A percentile compares a stretch with the other conserved stretches of the same genome.
Conservation (phyloP, 1,140 invertebrate genomes). For the Trachymyrmex septentrionalis region DNA sequence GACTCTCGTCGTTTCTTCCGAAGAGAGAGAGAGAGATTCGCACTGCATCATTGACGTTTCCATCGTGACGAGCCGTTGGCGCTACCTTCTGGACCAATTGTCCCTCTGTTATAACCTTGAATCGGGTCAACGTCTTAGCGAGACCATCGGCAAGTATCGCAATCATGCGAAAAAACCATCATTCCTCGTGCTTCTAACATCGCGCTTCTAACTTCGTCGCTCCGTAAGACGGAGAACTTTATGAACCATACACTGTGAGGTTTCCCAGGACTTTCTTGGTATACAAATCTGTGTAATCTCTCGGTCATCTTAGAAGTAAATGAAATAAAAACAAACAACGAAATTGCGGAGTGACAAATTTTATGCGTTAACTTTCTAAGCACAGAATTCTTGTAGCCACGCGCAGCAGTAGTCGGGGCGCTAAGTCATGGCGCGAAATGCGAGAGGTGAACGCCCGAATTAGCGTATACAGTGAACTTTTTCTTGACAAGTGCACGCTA, state of each 20-base stretch:
- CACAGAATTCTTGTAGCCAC: background rate
- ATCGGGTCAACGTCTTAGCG: constrained; percentile 7
- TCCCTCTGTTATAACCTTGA: constrained; percentile 44
- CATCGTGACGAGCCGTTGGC: constrained; percentile 13
- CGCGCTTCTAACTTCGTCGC: background rate
- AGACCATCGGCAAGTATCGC: background rate
- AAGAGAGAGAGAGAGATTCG: constrained; percentile 24
- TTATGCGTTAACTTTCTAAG: background rate
- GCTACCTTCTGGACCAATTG: constrained; percentile 54
- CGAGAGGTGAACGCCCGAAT: constrained; percentile 40
- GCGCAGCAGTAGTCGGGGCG: background rate
- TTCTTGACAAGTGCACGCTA: background rate
- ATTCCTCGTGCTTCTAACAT: background rate
- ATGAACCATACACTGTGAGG: background rate
- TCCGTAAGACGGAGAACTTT: background rate
- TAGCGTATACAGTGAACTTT: constrained; percentile 31
- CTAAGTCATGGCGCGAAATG: constrained; percentile 52
- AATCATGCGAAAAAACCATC: background rate
- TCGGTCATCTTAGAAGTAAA: background rate
- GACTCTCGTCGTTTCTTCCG: constrained; percentile 2
- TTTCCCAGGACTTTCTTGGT: background rate
- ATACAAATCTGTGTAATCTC: background rate
- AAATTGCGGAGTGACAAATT: background rate
- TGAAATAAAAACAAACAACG: background rate
- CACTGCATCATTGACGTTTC: constrained; percentile 49